Evolutionary conservation across 2,113 vertebrate species (phyloP), one percentile per base, ranked within the genome.

Genomic region (Daphoenositta chrysoptera): DNA sequence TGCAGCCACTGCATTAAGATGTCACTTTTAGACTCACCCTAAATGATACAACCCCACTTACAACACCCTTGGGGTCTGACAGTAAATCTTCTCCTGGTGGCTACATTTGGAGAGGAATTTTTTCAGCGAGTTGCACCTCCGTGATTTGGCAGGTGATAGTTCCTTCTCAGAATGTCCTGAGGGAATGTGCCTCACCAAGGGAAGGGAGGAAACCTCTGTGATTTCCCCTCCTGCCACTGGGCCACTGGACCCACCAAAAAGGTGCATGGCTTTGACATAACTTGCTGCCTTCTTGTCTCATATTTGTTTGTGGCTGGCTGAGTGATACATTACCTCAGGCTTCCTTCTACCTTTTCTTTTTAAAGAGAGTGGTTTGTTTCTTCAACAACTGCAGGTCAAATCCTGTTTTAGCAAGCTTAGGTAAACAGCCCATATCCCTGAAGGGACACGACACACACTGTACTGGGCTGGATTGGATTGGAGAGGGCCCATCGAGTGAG

Each of bases 81-180:
- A 53, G 51, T 14, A 60, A 82, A 61, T 73, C 23, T 61, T 47
- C 24, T 14, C 13, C 10, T 40, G 11, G 17, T 28, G 66, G 28
- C 26, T 72, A 4, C 40, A 17, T 40, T 48, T 70, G 44, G 71
- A 83, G 27, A 61, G 15, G 23, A 56, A 5, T 14, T 40, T 65
- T 77, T 66, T 44, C 42, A 23, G 24, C 0, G 0, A 40, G 13
- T 64, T 60, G 35, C 37, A 44, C 19, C 10, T 23, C 37, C 0
- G 0, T 69, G 69, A 26, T 73, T 72, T 81, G 60, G 65, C 3
- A 3, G 37, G 54, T 39, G 44, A 21, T 5, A 39, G 31, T 7
- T 86, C n/a, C 17, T 71, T 35, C 33, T 28, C 30, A 72, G 37
- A 76, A 47, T 37, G 58, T 56, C 64, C 63, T 42, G 35, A 76